Evolutionary conservation across 2,888 invertebrate species (phyloP).

Genomic region (Meiosimyza decipiens): DNA sequence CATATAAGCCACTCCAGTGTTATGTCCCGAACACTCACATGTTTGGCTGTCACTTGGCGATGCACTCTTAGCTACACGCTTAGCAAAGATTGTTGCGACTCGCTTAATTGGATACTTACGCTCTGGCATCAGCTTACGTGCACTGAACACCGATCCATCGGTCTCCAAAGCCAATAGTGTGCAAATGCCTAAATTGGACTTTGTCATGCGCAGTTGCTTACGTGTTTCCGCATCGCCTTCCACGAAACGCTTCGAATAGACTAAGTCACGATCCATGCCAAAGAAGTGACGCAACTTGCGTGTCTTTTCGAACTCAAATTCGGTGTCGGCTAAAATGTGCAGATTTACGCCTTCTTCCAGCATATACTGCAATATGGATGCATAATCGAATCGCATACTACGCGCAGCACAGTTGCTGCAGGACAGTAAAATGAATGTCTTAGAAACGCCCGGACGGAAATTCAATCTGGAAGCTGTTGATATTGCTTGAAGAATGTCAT

Average conservation of each 20-base stretch:
- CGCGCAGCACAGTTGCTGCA: constrained; percentile 79
- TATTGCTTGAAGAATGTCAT: constrained; percentile 82
- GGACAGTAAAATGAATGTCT: constrained; percentile 83
- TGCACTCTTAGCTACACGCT: constrained; percentile 74
- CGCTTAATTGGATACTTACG: constrained; percentile 72
- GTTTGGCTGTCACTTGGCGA: constrained; percentile 72
- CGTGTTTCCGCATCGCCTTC: constrained; percentile 79
- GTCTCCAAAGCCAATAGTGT: constrained; percentile 85
- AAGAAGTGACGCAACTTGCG: constrained; percentile 79
- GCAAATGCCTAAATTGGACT: constrained; percentile 81
- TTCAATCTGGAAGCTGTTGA: constrained; percentile 78
- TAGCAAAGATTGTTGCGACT: constrained; percentile 75
- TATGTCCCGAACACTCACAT: constrained; percentile 77
- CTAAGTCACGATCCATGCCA: constrained; percentile 80
- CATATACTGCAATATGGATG: constrained; percentile 83
- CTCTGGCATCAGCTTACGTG: constrained; percentile 71
- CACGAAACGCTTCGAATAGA: constrained; percentile 84
- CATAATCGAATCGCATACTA: constrained; percentile 84
- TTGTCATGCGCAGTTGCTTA: constrained; percentile 80
- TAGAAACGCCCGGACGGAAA: constrained; percentile 85
- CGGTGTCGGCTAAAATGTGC: constrained; percentile 85
- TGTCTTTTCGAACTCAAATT: constrained; percentile 80
- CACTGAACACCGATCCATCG: constrained; percentile 78
- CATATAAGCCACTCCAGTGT: constrained; percentile 74
- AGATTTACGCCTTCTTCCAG: constrained; percentile 83